phyloP scores from a whole-genome alignment of 2,113 vertebrate genomes.

The Oncorhynchus mykiss region DNA sequence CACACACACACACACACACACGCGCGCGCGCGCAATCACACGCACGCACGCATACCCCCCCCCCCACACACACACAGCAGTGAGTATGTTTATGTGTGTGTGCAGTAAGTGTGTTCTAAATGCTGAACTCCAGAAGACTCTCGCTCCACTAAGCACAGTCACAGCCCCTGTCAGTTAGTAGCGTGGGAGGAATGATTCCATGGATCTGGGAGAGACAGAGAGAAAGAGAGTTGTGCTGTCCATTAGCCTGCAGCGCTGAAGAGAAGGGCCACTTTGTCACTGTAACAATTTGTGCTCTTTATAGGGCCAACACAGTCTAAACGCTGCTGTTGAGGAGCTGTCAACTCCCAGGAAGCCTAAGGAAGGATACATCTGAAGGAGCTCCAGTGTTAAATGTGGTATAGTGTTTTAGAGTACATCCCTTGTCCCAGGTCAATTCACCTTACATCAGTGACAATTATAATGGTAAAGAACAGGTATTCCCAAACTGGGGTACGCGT shows the following conservation, averaged over 20 bases:
- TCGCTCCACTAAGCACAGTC: too few species aligned
- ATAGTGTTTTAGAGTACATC: neutral
- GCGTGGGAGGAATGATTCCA: too few species aligned
- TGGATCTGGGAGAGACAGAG: too few species aligned
- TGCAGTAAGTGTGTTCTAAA: neutral
- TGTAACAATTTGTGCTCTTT: constrained; percentile 5
- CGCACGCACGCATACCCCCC: neutral
- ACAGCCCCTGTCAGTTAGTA: too few species aligned
- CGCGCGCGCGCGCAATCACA: constrained; percentile 10
- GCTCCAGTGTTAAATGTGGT: neutral
- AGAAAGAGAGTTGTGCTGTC: neutral
- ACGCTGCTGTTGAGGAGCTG: constrained; percentile 21
- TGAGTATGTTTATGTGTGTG: neutral
- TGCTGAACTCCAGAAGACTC: too few species aligned
- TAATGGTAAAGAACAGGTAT: too few species aligned
- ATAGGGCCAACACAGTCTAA: constrained; percentile 23
- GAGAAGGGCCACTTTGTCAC: constrained; percentile 2
- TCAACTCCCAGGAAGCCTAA: constrained; percentile 14
- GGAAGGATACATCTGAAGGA: constrained; percentile 9
- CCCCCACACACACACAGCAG: too few species aligned
- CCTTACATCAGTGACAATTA: too few species aligned
- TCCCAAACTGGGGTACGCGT: too few species aligned
- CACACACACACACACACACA: neutral
- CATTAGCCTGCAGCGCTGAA: constrained; percentile 19
- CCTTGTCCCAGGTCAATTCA: too few species aligned